Base-by-base conservation (phyloP, 1,140 invertebrate species). In the Phenacoccus solenopsis region DNA sequence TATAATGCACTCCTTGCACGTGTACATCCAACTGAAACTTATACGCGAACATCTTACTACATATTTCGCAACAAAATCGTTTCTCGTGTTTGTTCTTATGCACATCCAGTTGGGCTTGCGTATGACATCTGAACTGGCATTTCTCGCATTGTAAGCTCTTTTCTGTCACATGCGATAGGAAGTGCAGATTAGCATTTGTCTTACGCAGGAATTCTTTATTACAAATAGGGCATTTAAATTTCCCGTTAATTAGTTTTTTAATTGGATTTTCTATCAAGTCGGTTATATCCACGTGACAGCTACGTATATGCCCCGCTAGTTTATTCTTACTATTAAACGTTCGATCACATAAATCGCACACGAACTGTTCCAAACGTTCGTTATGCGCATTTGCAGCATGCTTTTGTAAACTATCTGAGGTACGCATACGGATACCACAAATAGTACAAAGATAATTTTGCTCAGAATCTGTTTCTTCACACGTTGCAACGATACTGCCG, bases 321-420 rank as follows among this genome's bases (percentile, higher is more conserved):
- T 64, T 73, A n/a, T 72, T 72, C 70, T 81, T 82, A 67, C 81
- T 78, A 70, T 81, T 80, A 72, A 85, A 85, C 0, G 76, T 78
- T 74, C 84, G 82, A 1, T 83, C 83, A 77, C 88, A 89, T 75
- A 77, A 13, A 0, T 76, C 72, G 67, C 78, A 79, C 22, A 38
- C 25, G 70, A 76, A 64, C 68, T 20, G 59, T 24, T 64, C 9
- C n/a, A n/a, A n/a, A 13, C 30, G 5, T 32, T 32, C 5, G 20
- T 49, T n/a, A 16, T 49, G 38, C 5, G 20, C 38, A 16, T 2
- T 9, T 2, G 16, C 38, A n/a, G 4, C 20, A 16, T 49, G 38
- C 38, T 5, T 16, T 2, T 3, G 3, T 16, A 49, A n/a, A 16
- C 20, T n/a, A 3, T 9, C 38, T n/a, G n/a, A n/a, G n/a, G n/a